These are phyloP conservation scores for Drosophila santomea DNA, from an alignment of 1,140 invertebrate genomes.

Conservation along the genomic window DNA sequence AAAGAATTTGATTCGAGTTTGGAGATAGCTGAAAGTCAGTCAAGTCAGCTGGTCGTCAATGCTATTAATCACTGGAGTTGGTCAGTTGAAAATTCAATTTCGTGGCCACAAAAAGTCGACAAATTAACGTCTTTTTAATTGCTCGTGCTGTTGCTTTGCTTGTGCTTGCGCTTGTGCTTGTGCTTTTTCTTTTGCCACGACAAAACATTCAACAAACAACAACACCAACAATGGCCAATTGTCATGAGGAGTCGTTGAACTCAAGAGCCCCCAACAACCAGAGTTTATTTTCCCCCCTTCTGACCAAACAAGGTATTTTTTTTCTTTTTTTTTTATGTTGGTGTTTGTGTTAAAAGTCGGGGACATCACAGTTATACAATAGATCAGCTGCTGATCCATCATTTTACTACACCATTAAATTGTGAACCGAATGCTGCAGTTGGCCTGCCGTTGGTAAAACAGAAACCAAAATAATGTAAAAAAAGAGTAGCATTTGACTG, in stretches of 20 bases:
- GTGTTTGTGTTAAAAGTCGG: neutral
- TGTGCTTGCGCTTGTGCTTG: conserved; percentile 17
- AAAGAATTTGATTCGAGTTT: conserved; percentile 33
- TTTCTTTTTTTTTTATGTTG: neutral
- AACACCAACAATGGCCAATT: conserved; percentile 71
- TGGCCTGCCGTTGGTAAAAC: neutral
- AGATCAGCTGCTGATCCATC: conserved; percentile 52
- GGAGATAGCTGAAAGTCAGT: neutral
- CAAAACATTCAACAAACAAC: conserved; percentile 33
- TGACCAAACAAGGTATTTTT: conserved; percentile 5
- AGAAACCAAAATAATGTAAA: conserved; percentile 6
- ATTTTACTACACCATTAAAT: conserved; percentile 14
- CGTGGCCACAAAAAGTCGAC: conserved; percentile 63
- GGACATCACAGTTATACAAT: conserved; percentile 39
- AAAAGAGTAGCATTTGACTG: conserved; percentile 41
- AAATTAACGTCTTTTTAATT: conserved; percentile 82
- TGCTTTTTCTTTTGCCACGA: conserved; percentile 35
- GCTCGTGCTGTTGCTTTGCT: conserved; percentile 35
- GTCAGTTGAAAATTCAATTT: conserved; percentile 76
- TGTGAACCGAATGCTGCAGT: conserved; percentile 41
- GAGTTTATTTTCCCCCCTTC: conserved; percentile 29
- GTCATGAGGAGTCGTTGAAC: conserved; percentile 75
- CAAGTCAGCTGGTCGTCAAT: conserved; percentile 6
- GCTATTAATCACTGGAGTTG: conserved; percentile 67
- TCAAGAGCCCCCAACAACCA: conserved; percentile 35